Percentiles rank a stretch among this genome's conserved stretches.
These are phyloP conservation scores for Embidobia sp. DNA, from an alignment of 2,888 invertebrate species.

Conservation along the genomic window DNA sequence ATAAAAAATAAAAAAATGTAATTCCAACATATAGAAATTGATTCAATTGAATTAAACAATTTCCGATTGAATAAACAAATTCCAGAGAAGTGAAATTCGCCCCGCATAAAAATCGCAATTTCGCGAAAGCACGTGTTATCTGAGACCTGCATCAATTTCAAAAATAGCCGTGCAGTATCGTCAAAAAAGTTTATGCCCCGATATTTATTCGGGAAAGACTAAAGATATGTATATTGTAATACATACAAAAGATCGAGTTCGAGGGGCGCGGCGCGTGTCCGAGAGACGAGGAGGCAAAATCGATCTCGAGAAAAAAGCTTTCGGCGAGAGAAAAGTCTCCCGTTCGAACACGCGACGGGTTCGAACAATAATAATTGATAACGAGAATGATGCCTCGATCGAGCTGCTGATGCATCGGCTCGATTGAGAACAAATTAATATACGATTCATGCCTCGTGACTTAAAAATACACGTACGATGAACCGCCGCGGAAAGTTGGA, in stretches of 20 bases:
- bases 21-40: too few species aligned
- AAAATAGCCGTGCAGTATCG: conserved; percentile 6
- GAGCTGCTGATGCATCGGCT: too few species aligned
- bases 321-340: conserved; percentile 14
- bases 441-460: neutral
- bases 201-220: conserved; percentile 15
- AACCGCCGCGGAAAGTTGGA: too few species aligned
- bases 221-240: conserved; percentile 28
- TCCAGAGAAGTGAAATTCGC: too few species aligned
- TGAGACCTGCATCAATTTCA: conserved; percentile 4
- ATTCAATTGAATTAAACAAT: too few species aligned
- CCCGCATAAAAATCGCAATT: too few species aligned
- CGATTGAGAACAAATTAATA: too few species aligned
- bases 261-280: conserved; percentile 45
- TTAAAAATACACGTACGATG: neutral
- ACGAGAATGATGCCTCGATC: conserved; percentile 2
- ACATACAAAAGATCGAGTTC: conserved; percentile 47
- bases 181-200: conserved; percentile 4
- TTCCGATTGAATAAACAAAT: too few species aligned
- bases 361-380: conserved; percentile 27
- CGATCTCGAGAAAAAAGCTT: conserved; percentile 42
- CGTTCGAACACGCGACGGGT: conserved; percentile 1
- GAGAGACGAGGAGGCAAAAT: conserved; percentile 45
- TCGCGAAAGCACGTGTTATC: neutral
- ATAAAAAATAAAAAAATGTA: too few species aligned